A percentile compares a stretch with the other conserved stretches of the same genome.
phyloP scores from a whole-genome alignment of 1,140 invertebrate genomes.

The Drosophila cardini region DNA sequence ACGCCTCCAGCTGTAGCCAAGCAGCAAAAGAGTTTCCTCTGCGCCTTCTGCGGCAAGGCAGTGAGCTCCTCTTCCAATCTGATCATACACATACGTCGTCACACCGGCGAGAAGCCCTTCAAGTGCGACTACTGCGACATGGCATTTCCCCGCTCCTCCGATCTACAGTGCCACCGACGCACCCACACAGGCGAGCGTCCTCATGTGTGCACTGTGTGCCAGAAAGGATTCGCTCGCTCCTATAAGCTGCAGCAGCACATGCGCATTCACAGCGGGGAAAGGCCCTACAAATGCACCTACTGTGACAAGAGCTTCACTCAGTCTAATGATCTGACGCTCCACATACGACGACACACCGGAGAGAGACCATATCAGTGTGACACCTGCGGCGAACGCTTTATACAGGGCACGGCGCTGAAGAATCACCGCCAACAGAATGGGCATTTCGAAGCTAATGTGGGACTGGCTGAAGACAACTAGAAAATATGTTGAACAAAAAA shows the following conservation, averaged over 20 bases:
- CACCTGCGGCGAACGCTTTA: constrained; percentile 79
- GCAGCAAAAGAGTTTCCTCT: constrained; percentile 82
- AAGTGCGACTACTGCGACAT: constrained; percentile 80
- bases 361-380: constrained; percentile 86
- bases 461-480: neutral
- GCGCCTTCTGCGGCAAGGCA: constrained; percentile 86
- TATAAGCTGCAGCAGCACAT: constrained; percentile 88
- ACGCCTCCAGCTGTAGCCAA: constrained; percentile 31
- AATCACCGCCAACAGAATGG: constrained; percentile 73
- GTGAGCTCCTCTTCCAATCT: constrained; percentile 87
- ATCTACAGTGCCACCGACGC: constrained; percentile 85
- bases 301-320: constrained; percentile 87
- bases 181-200: constrained; percentile 87
- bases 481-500: neutral
- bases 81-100: constrained; percentile 87
- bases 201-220: constrained; percentile 86
- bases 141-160: constrained; percentile 81
- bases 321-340: constrained; percentile 86
- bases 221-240: constrained; percentile 85
- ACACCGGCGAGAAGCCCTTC: constrained; percentile 85
- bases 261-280: constrained; percentile 87
- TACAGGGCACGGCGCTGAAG: constrained; percentile 80
- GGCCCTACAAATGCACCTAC: constrained; percentile 87
- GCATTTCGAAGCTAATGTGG: constrained; percentile 54
- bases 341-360: constrained; percentile 86